Conservation (phyloP, 2,797 vertebrate genomes). For the Onychomys leucogaster region DNA sequence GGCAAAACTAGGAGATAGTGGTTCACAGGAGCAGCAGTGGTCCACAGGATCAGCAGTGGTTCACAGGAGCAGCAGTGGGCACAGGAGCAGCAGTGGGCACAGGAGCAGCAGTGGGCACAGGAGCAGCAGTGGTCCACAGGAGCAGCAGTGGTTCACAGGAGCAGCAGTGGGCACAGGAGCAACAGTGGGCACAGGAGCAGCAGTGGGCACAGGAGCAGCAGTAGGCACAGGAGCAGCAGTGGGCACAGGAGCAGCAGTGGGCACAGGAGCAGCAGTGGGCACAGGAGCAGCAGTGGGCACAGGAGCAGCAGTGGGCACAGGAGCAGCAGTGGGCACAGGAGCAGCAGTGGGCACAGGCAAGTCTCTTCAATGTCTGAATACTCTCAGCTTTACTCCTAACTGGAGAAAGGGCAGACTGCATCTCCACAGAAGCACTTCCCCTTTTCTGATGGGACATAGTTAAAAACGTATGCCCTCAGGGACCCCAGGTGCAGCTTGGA, state of each 20-base stretch:
- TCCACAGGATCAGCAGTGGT: not conserved
- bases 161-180: not conserved
- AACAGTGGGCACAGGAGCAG: not conserved
- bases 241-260: not conserved
- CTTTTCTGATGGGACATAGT: rapidly evolving
- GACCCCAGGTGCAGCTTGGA: rapidly evolving
- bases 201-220: not conserved
- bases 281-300: not conserved
- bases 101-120: not conserved
- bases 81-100: not conserved
- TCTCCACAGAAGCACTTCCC: too few relatives aligned
- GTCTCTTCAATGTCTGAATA: not conserved
- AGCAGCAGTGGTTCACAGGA: too few relatives aligned
- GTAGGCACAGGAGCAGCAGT: too few relatives aligned
- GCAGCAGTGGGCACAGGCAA: not conserved
- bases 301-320: too few relatives aligned
- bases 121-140: not conserved
- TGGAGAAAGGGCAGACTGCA: not conserved
- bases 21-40: too few relatives aligned
- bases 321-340: not conserved
- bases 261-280: too few relatives aligned
- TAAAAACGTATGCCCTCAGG: rapidly evolving
- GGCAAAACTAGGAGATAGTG: not conserved
- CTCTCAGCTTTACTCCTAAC: not conserved
- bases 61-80: not conserved